Percentiles rank a stretch among this genome's conserved stretches.
Evolutionary conservation across 2,888 invertebrate genomes (phyloP).

Genomic region (Drosophila borborema): DNA sequence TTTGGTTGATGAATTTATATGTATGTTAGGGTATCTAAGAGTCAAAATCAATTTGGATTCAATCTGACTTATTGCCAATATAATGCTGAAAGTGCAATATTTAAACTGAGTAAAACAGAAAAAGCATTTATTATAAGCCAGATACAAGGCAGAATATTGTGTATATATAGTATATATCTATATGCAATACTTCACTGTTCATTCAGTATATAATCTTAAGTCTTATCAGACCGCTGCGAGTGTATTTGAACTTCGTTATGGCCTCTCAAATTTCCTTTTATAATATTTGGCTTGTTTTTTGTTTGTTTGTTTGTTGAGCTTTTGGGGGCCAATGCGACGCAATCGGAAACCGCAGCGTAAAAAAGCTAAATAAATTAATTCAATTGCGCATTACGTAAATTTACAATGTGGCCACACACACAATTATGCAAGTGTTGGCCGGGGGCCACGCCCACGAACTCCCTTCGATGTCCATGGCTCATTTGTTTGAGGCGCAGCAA

Average conservation of each 20-base stretch:
- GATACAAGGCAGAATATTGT: neutral
- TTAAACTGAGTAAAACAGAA: neutral
- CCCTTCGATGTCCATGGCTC: slow-evolving; percentile 60
- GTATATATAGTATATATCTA: no score
- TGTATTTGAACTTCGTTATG: slow-evolving; percentile 24
- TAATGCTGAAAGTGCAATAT: neutral
- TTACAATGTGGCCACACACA: slow-evolving; percentile 67
- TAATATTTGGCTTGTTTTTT: slow-evolving; percentile 29
- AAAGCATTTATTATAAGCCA: neutral
- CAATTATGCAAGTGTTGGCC: slow-evolving; percentile 78
- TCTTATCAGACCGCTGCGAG: slow-evolving; percentile 4
- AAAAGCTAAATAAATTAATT: slow-evolving; percentile 72
- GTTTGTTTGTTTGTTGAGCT: slow-evolving; percentile 20
- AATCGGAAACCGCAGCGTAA: slow-evolving; percentile 47
- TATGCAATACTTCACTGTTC: neutral
- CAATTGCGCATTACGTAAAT: slow-evolving; percentile 76
- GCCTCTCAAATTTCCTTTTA: slow-evolving; percentile 2
- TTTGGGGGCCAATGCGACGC: slow-evolving; percentile 24
- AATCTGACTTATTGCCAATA: neutral
- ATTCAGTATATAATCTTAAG: neutral
- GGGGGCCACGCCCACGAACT: slow-evolving; percentile 30
- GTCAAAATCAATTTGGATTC: neutral
- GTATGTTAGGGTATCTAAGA: neutral
- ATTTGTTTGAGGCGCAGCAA: slow-evolving; percentile 61
- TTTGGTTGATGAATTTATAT: neutral